Evolutionary conservation across 1,140 invertebrate genomes (phyloP).

Genomic region (Lineus longissimus): DNA sequence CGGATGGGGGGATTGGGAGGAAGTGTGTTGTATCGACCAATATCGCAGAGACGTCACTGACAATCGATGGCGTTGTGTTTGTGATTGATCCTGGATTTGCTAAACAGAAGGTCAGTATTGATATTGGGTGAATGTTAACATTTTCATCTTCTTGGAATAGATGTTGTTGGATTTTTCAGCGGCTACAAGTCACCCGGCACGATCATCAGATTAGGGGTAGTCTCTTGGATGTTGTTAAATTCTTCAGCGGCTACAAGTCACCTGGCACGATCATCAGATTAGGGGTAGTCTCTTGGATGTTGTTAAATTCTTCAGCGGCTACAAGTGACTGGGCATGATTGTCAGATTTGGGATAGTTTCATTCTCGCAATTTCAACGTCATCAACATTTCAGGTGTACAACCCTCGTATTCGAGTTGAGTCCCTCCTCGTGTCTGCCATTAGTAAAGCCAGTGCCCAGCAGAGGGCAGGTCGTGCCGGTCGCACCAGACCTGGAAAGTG

Average conservation of each 20-base stretch:
- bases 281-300: too few relatives aligned
- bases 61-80: constrained; percentile 99
- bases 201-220: too few relatives aligned
- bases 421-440: constrained; percentile 96
- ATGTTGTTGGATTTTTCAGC: too few relatives aligned
- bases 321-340: neutral
- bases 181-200: too few relatives aligned
- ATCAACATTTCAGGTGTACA: constrained; percentile 79
- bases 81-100: constrained; percentile 99
- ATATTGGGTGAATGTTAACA: neutral
- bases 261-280: too few relatives aligned
- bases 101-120: constrained; percentile 81
- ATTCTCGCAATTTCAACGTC: too few relatives aligned
- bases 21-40: constrained; percentile 98
- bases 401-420: constrained; percentile 95
- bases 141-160: too few relatives aligned
- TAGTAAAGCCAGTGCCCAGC: constrained; percentile 98
- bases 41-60: constrained; percentile 98
- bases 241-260: too few relatives aligned
- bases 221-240: too few relatives aligned
- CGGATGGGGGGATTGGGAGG: constrained; percentile 90
- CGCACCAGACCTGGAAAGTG: constrained; percentile 96
- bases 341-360: too few relatives aligned
- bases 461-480: constrained; percentile 94
- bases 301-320: too few relatives aligned